A percentile compares a stretch with the other conserved stretches of the same genome.
Conservation (phyloP, 1,140 invertebrate genomes). For the Saccostrea glomerata region DNA sequence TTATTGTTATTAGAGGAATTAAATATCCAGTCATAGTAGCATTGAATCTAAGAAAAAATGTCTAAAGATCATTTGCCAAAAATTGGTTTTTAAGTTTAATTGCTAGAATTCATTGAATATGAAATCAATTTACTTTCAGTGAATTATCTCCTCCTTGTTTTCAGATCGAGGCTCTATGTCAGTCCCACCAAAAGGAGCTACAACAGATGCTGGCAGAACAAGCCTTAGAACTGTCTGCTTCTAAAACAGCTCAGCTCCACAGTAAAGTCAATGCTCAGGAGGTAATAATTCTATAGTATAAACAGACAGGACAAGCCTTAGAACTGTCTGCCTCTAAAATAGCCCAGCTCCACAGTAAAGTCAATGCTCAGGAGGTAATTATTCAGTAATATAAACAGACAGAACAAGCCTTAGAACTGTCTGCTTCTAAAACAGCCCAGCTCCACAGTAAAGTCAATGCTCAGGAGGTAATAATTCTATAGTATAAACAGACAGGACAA, state of each 20-base stretch:
- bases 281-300: too few relatives aligned
- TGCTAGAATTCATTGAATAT: too few relatives aligned
- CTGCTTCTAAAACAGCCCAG: constrained; percentile 72
- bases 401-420: constrained; percentile 73
- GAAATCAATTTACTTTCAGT: too few relatives aligned
- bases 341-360: constrained; percentile 74
- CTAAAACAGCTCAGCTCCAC: constrained; percentile 73
- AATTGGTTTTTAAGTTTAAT: too few relatives aligned
- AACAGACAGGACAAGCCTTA: constrained; percentile 73
- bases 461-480: constrained; percentile 68
- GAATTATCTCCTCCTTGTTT: not conserved
- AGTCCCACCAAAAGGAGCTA: constrained; percentile 73
- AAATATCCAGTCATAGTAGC: too few relatives aligned
- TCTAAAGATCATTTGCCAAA: too few relatives aligned
- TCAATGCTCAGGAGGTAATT: constrained; percentile 76
- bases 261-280: constrained; percentile 75
- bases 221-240: constrained; percentile 73
- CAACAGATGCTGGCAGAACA: constrained; percentile 71
- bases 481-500: constrained; percentile 66
- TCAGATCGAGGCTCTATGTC: constrained; percentile 66
- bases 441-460: constrained; percentile 75
- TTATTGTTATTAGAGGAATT: too few relatives aligned
- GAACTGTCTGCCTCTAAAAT: constrained; percentile 72
- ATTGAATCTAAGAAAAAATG: too few relatives aligned
- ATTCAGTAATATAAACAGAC: too few relatives aligned